Evolutionary conservation across 35 echinoderm and acorn worm genomes (phyloP), one percentile per base, ranked within the genome.

Genomic region (Patiria miniata): DNA sequence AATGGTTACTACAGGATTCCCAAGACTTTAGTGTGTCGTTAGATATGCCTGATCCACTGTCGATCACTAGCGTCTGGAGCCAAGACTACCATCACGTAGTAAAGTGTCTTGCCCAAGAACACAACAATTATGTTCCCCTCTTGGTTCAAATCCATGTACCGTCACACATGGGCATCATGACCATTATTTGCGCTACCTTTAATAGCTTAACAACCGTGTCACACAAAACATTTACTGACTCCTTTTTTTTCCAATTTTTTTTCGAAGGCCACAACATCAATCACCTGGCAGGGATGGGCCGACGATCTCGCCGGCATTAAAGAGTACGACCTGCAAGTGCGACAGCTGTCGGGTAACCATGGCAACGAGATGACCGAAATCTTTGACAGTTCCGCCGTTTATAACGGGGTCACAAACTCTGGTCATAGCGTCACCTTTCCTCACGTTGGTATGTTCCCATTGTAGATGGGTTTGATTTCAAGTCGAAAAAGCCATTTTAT

Each of bases 231-330:
- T 47, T 47, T 12, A 47, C 4, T 47, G 42, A 47, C 12, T 12
- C 4, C 42, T 47, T 47, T 69, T 30, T 14, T 34, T 29, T 69
- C 9, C 28, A 22, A 15, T 51, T 28, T 34, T 23, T 52, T 53
- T 77, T 44, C 16, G 29, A 37, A 86, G 84, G 84, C 53, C 18
- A 23, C 7, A 7, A 51, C 42, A 21, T 40, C 34, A 4, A 47
- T 77, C 15, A 65, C 73, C 15, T 87, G 86, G 86, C 19, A 39
- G 33, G 86, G 60, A 9, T 87, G 86, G 86, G 40, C 40, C 47
- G 86, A 87, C 47, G 30, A 23, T 1, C 2, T 79, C 2, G 78
- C 86, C n/a, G 73, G 86, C 21, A 79, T 87, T n/a, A 18, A 52
- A 2, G 51, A 42, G 5, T 87, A 79, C n/a, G n/a, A 79, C 21